Evolutionary conservation across 92 coral and sea anemone genomes (phyloP), one percentile per base, ranked within the genome.

Genomic region (Actinernus sp.): DNA sequence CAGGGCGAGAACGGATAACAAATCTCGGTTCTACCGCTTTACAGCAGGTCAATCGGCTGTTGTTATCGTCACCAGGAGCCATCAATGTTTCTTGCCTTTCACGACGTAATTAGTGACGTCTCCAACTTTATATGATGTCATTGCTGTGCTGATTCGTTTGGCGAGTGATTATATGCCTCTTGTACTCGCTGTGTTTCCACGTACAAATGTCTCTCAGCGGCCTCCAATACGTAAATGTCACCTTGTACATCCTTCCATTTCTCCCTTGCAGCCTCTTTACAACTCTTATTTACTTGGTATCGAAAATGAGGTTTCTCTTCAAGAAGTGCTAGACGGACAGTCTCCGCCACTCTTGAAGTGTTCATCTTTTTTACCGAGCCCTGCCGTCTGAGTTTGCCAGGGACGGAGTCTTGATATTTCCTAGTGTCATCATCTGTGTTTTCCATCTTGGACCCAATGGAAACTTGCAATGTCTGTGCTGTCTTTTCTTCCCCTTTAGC

Each of bases 401-500:
- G 70, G 25, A 88, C 65, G 31, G 87, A 69, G 62, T 94, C 98
- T 73, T 86, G 96, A 41, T 76, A 78, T 57, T 81, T 84, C 26
- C 86, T 73, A 7, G 98, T 90, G 30, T 88, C 90, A 40, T 85
- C 97, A 41, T 93, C 98, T 1, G 90, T 83, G 53, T 83, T 71
- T 22, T 92, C 93, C 97, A 93, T 90, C 46, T 85, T 92, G 55
- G 96, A 92, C 19, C 93, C 84, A 61, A 93, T 93, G 37, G 98
- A 92, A 37, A 86, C 92, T 65, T 86, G 75, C 17, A 86, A 59
- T 16, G 92, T 73, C 40, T 82, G 88, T 33, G 97, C 97, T n/a
- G 90, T 93, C 60, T 90, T 92, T 55, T 93, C 98, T 34, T 92
- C 96, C n/a, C 96, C 98, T 46, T 90, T 93, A 19, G 80, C 57